Base-by-base conservation (phyloP, 1,140 invertebrate genomes). In the Panagrolaimus sp. region DNA sequence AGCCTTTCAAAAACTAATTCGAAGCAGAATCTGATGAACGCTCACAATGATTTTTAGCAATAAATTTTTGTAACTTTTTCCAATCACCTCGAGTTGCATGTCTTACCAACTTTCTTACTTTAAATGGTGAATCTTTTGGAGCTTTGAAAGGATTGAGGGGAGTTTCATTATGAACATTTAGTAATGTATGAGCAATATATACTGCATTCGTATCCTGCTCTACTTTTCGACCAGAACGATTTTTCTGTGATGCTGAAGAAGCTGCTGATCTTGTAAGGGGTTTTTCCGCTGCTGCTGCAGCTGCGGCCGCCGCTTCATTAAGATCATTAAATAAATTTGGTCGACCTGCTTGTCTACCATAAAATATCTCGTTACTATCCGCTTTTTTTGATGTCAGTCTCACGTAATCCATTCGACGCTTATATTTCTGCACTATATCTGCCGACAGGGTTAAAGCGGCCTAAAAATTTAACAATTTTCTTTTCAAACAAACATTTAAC, bases 101-200 rank as follows among this genome's bases (percentile, higher is more conserved):
- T 11, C 51, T 62, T 13, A 68, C 57, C 13, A 68, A 63, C 38
- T 68, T 68, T 53, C 61, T 53, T n/a, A 68, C 42, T 14, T 63
- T 62, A 47, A 68, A 68, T 20, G 53, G 23, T 7, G 61, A 20
- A 62, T 63, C 31, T 23, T 27, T 20, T 13, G 27, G 16, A 2
- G 43, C 25, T 13, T 16, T 42, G 13, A 20, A 44, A 13, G 16
- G 57, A 20, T 16, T 16, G 1, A 48, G 13, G 13, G 42, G 51
- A 9, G 20, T 65, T 63, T 23, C 44, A 63, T 68, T 70, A 45
- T 70, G 65, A n/a, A 57, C 65, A 31, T 72, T 72, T n/a, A 72
- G 45, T 7, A 72, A 46, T 4, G 71, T 71, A 47, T 72, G 71
- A 2, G 71, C 71, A 9, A 72, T 47, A 45, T 72, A 72, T 13